phyloP scores from a whole-genome alignment of 2,113 vertebrate genomes.

The Oreochromis spilurus region DNA sequence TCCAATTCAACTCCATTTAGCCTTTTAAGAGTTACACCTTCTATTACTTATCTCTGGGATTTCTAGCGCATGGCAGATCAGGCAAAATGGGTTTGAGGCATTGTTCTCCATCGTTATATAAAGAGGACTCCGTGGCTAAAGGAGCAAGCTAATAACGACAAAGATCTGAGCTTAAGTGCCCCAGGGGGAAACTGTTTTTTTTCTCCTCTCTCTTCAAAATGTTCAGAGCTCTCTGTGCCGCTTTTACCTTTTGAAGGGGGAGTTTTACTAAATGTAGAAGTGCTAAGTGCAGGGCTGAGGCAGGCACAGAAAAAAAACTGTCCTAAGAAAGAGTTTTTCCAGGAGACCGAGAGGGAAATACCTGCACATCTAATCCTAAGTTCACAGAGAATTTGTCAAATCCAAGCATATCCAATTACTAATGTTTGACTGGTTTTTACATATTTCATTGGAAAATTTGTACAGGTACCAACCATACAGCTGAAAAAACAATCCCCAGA shows the following conservation, averaged over 20 bases:
- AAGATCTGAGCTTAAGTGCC: slow-evolving; percentile 34
- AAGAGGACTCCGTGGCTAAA: slow-evolving; percentile 1
- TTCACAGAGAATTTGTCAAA: neutral
- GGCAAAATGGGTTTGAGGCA: neutral
- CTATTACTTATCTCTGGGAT: slow-evolving; percentile 16
- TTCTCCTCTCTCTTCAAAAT: neutral
- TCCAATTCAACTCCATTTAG: slow-evolving; percentile 39
- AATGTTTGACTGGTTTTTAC: neutral
- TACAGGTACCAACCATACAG: neutral
- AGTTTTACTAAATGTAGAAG: slow-evolving; percentile 11
- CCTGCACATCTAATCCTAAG: neutral
- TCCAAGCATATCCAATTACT: neutral
- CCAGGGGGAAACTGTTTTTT: neutral
- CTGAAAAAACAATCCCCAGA: neutral
- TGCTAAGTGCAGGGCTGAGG: slow-evolving; percentile 35
- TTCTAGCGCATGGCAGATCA: slow-evolving; percentile 1
- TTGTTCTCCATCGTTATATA: neutral
- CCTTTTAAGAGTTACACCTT: slow-evolving; percentile 20
- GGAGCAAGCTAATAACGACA: slow-evolving; percentile 37
- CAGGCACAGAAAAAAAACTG: neutral
- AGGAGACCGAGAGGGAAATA: neutral
- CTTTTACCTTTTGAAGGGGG: slow-evolving; percentile 26
- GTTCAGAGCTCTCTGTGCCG: neutral
- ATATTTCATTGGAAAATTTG: neutral
- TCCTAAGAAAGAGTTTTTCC: neutral